Base-by-base conservation (phyloP, 2,797 vertebrate species). In the Simalia tracyae region DNA sequence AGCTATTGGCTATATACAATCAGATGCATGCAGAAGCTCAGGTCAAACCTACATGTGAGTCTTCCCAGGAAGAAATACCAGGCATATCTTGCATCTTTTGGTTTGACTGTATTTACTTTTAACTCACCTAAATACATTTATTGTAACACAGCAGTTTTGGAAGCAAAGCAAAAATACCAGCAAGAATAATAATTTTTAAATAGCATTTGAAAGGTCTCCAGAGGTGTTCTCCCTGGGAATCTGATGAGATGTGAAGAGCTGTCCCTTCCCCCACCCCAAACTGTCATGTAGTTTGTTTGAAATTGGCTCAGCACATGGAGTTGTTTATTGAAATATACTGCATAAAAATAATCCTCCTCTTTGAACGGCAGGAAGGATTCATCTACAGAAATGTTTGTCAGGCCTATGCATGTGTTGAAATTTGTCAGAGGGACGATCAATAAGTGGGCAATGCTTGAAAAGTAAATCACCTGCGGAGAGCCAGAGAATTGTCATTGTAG, bases 381-480 rank as follows among this genome's bases (percentile, higher is more conserved):
- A 97, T 97, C 97, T 97, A 94, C 95, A 97, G 96, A 97, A 97
- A 93, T 96, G 93, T 97, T 97, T 97, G 93, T 96, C 95, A 96
- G 95, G 81, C 93, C 95, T 95, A 96, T 96, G 95, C 92, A 94
- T 95, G 96, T 97, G 96, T 95, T 97, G 97, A 97, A 97, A 98
- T 98, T 97, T 97, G 97, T 98, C 97, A 98, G 95, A 94, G 95
- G 94, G 95, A 95, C 96, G 97, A 98, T 97, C 96, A 96, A 96
- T 98, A 98, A 98, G 97, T 97, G 96, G 96, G 96, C 95, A 96
- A 96, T 97, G 89, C 97, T 97, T 96, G 97, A 97, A 97, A 97
- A 98, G 97, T 97, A 97, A 97, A 97, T 97, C 96, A 94, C 97
- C 97, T 97, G 94, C 96, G 96, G 97, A 97, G 97, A 96, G 96